These are phyloP conservation scores for Augiades crinisus DNA, from an alignment of 2,888 invertebrate genomes.

Conservation along the genomic window DNA sequence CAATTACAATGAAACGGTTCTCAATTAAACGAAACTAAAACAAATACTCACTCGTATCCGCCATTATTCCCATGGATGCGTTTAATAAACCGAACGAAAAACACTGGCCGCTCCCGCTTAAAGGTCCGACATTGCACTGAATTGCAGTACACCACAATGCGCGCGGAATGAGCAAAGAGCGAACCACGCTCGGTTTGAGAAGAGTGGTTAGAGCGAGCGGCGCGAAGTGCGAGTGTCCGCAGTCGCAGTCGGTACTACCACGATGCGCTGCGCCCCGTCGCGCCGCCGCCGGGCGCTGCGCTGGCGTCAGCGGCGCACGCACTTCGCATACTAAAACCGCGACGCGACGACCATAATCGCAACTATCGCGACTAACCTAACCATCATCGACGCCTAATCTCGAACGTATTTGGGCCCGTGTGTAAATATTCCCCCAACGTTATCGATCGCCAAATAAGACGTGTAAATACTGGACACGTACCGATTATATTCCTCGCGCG, in stretches of 20 bases:
- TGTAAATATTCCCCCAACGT: slow-evolving; percentile 62
- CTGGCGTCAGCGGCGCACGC: slow-evolving; percentile 75
- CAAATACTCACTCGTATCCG: slow-evolving; percentile 45
- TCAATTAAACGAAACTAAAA: neutral
- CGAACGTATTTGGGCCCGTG: slow-evolving; percentile 60
- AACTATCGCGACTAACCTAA: slow-evolving; percentile 38
- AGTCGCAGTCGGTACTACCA: too few species aligned
- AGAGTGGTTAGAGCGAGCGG: slow-evolving; percentile 48
- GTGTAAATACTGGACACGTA: slow-evolving; percentile 53
- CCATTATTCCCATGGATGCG: slow-evolving; percentile 44
- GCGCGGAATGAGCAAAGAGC: slow-evolving; percentile 48
- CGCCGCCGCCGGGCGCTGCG: slow-evolving; percentile 38
- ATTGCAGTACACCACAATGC: slow-evolving; percentile 61
- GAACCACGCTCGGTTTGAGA: slow-evolving; percentile 15
- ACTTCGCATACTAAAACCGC: slow-evolving; percentile 73
- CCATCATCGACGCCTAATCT: slow-evolving; percentile 61
- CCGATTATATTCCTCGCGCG: slow-evolving; percentile 55
- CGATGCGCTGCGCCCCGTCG: slow-evolving; percentile 42
- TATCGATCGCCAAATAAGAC: slow-evolving; percentile 64
- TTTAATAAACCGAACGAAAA: slow-evolving; percentile 35
- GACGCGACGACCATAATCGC: slow-evolving; percentile 67
- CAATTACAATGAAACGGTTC: too few species aligned
- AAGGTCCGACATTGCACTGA: slow-evolving; percentile 62
- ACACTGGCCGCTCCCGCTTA: slow-evolving; percentile 38
- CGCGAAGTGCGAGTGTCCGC: slow-evolving; percentile 57